Conservation (phyloP, 1,140 invertebrate genomes). For the Harpegnathos saltator region DNA sequence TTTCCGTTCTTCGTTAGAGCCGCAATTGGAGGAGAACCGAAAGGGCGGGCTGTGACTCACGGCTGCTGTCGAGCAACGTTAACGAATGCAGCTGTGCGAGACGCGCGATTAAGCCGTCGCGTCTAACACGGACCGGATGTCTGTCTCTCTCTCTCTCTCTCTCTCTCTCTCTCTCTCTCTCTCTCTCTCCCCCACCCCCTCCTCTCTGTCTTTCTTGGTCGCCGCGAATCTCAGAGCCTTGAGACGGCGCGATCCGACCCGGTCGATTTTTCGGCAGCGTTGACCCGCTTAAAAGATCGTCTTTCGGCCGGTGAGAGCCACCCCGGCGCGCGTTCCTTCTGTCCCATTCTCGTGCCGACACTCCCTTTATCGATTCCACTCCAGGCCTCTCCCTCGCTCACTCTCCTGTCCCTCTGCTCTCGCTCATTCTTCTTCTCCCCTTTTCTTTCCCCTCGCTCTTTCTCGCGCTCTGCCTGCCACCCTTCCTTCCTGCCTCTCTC, state of each 20-base stretch:
- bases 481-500: slow-evolving; percentile 36
- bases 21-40: no score
- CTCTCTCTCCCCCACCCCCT: no score
- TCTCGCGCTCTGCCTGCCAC: slow-evolving; percentile 49
- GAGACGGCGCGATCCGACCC: not conserved
- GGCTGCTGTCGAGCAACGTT: no score
- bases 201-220: not conserved
- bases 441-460: slow-evolving; percentile 71
- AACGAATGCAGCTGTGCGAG: not conserved
- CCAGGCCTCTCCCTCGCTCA: slow-evolving; percentile 59
- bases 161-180: no score
- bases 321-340: slow-evolving; percentile 73
- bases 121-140: no score
- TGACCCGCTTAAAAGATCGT: slow-evolving; percentile 71
- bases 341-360: slow-evolving; percentile 81
- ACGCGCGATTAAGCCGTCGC: not conserved
- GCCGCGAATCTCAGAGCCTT: slow-evolving; percentile 8
- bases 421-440: slow-evolving; percentile 72
- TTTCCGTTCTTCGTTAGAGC: no score
- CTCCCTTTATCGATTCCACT: slow-evolving; percentile 85
- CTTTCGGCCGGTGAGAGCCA: slow-evolving; percentile 76
- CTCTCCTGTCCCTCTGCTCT: slow-evolving; percentile 72
- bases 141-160: no score
- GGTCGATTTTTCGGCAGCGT: slow-evolving; percentile 61
- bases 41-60: no score